These are phyloP conservation scores for Deilephila elpenor DNA, from an alignment of 2,888 invertebrate species.

Conservation along the genomic window DNA sequence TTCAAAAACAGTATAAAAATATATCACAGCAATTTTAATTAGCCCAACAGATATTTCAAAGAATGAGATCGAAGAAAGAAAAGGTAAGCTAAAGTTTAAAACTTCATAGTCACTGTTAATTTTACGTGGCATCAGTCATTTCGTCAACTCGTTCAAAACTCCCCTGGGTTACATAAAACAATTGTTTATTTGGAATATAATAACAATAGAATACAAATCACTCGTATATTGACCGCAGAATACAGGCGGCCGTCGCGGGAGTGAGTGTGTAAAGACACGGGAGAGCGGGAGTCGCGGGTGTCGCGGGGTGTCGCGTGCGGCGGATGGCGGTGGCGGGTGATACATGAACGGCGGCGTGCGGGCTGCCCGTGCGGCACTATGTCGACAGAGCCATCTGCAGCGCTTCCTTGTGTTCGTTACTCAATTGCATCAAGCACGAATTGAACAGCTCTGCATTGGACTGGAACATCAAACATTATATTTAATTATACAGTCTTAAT, in stretches of 20 bases:
- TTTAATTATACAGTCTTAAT: no score
- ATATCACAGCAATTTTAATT: conserved; percentile 82
- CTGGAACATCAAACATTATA: conserved; percentile 68
- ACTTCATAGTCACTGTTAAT: conserved; percentile 54
- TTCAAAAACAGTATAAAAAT: conserved; percentile 76
- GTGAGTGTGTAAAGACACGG: conserved; percentile 32
- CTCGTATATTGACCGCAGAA: conserved; percentile 41
- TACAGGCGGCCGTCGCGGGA: conserved; percentile 48
- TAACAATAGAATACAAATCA: conserved; percentile 39
- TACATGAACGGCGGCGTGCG: conserved; percentile 46
- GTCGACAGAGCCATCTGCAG: conserved; percentile 89
- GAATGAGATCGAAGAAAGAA: conserved; percentile 45
- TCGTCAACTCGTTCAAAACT: conserved; percentile 47
- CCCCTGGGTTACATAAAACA: conserved; percentile 37
- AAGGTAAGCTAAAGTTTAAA: conserved; percentile 45
- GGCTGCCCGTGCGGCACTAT: conserved; percentile 51
- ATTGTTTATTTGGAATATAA: conserved; percentile 27
- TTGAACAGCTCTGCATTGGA: conserved; percentile 91
- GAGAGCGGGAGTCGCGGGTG: conserved; percentile 39
- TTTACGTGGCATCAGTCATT: conserved; percentile 57
- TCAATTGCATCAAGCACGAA: conserved; percentile 90
- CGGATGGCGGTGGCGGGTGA: conserved; percentile 52
- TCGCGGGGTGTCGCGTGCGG: conserved; percentile 41
- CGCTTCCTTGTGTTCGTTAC: conserved; percentile 92
- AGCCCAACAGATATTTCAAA: conserved; percentile 64